phyloP scores from a whole-genome alignment of 2,113 vertebrate species.

The Zeus faber region DNA sequence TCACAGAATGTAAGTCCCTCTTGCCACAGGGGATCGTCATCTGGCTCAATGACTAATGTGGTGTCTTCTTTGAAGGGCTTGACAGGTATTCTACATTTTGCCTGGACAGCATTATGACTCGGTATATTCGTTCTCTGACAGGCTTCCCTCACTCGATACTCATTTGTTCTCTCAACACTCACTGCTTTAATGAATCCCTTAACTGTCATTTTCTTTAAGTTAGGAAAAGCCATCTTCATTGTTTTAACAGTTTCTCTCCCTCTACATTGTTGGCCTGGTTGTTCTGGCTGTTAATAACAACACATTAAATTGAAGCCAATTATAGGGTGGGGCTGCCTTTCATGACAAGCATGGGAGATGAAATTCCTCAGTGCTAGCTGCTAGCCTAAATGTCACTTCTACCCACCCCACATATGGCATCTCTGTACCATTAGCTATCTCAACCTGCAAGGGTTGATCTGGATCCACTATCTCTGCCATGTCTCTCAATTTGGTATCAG shows the following conservation, averaged over 20 bases:
- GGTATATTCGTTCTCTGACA: background rate
- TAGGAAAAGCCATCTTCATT: constrained; percentile 4
- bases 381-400: constrained; percentile 14
- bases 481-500: constrained; percentile 18
- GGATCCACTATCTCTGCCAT: constrained; percentile 18
- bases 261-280: no score
- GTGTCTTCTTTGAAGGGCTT: constrained; percentile 5
- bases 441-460: constrained; percentile 5
- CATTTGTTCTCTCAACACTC: background rate
- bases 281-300: background rate
- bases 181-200: constrained; percentile 3
- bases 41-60: constrained; percentile 20
- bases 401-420: constrained; percentile 24
- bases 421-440: constrained; percentile 13
- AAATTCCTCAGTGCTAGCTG: background rate
- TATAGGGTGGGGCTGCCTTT: constrained; percentile 17
- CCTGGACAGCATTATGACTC: background rate
- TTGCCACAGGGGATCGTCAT: constrained; percentile 14
- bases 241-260: background rate
- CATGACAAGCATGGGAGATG: constrained; percentile 27
- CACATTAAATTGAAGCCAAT: constrained; percentile 30
- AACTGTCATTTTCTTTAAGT: background rate
- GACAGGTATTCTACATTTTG: background rate
- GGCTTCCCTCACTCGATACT: background rate
- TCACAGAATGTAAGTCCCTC: constrained; percentile 19